phyloP scores from a whole-genome alignment of 2,797 vertebrate species.

The Adelosebastes latens region DNA sequence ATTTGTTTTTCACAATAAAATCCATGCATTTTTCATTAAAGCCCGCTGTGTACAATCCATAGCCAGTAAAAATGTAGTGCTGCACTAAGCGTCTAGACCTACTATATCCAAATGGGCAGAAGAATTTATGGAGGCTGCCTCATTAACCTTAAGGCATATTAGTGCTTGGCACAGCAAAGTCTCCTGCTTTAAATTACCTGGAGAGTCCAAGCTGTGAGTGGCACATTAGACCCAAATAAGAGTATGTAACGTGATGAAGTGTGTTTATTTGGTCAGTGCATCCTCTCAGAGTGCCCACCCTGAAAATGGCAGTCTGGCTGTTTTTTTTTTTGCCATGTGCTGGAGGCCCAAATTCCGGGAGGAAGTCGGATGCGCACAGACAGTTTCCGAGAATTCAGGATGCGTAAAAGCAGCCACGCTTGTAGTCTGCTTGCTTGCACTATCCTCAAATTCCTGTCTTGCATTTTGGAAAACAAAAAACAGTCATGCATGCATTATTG shows the following conservation, averaged over 20 bases:
- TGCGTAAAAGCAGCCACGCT: constrained; percentile 42
- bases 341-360: constrained; percentile 53
- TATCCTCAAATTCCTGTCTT: neutral
- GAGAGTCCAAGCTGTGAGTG: neutral
- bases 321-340: constrained; percentile 50
- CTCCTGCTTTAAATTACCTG: constrained; percentile 39
- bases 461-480: neutral
- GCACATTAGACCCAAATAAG: constrained; percentile 11
- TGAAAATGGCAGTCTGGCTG: constrained; percentile 73
- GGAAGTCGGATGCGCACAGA: constrained; percentile 67
- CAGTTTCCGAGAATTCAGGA: constrained; percentile 63
- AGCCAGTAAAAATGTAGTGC: constrained; percentile 62
- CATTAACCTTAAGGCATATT: constrained; percentile 80
- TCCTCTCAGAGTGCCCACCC: constrained; percentile 62
- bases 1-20: constrained; percentile 1
- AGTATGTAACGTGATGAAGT: constrained; percentile 13
- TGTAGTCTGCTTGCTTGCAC: neutral
- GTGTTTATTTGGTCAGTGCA: constrained; percentile 41
- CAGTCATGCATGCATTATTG: neutral
- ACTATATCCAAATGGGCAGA: constrained; percentile 72
- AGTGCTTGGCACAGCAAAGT: constrained; percentile 72
- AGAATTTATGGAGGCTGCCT: constrained; percentile 78
- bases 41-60: constrained; percentile 51
- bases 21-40: constrained; percentile 29
- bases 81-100: constrained; percentile 70